These are phyloP conservation scores for Diarsia rubi DNA, from an alignment of 2,888 invertebrate genomes.

Conservation along the genomic window DNA sequence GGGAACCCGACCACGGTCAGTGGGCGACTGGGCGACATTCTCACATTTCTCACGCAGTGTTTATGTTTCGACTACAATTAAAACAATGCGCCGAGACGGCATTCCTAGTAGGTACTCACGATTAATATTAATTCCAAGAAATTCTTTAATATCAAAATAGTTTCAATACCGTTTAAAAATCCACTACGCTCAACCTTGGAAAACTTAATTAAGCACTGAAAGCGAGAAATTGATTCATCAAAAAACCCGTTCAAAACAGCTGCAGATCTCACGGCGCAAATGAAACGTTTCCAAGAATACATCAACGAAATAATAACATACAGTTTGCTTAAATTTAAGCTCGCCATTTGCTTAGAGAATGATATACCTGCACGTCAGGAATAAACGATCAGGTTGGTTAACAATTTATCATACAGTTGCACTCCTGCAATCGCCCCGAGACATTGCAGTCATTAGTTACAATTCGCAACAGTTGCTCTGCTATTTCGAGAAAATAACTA, in stretches of 20 bases:
- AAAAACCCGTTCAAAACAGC: conserved; percentile 46
- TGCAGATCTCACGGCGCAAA: conserved; percentile 45
- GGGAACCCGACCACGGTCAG: conserved; percentile 70
- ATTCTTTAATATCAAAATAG: conserved; percentile 37
- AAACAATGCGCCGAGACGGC: conserved; percentile 73
- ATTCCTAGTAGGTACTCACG: conserved; percentile 71
- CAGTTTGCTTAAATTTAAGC: conserved; percentile 61
- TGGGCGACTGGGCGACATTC: too few species aligned
- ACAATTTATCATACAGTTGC: conserved; percentile 81
- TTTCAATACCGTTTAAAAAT: conserved; percentile 53
- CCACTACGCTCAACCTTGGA: conserved; percentile 57
- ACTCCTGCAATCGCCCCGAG: conserved; percentile 77
- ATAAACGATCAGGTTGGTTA: conserved; percentile 78
- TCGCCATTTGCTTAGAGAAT: conserved; percentile 65
- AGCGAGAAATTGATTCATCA: conserved; percentile 55
- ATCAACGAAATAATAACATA: conserved; percentile 64
- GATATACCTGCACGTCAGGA: conserved; percentile 75
- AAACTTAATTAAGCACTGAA: conserved; percentile 44
- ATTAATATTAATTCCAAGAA: conserved; percentile 50
- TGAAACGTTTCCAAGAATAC: conserved; percentile 63
- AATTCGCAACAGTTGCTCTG: conserved; percentile 83
- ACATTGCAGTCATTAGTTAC: conserved; percentile 82
- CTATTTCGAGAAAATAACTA: conserved; percentile 80
- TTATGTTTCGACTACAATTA: conserved; percentile 77
- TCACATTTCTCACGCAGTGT: conserved; percentile 84